Conservation (phyloP, 2,113 vertebrate species). For the Phaethon lepturus region DNA sequence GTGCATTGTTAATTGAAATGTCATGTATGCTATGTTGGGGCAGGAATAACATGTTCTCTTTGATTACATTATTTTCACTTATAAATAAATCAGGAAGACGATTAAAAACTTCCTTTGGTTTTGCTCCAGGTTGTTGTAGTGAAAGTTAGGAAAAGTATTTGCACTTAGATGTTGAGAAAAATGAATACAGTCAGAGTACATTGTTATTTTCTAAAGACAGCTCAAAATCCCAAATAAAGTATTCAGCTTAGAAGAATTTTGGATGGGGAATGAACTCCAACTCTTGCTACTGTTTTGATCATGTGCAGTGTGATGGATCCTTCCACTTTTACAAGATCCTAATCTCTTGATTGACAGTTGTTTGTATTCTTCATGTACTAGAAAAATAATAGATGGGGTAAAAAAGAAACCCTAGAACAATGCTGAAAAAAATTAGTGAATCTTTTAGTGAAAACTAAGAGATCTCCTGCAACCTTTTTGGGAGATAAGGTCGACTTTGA, state of each 20-base stretch:
- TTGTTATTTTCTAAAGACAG: neutral
- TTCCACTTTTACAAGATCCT: neutral
- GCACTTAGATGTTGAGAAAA: neutral
- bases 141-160: neutral
- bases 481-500: neutral
- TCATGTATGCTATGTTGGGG: neutral
- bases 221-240: neutral
- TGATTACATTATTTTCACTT: neutral
- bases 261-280: neutral
- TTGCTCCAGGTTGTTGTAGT: neutral
- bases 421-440: neutral
- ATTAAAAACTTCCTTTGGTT: neutral
- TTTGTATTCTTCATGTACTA: neutral
- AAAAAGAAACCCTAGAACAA: neutral
- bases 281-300: neutral
- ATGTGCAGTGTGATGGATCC: fast-evolving
- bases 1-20: neutral
- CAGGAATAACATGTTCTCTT: neutral
- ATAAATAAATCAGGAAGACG: neutral
- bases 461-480: neutral
- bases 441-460: neutral
- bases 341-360: neutral
- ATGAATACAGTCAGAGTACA: neutral
- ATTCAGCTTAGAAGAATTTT: neutral
- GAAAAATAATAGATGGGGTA: neutral